These are phyloP conservation scores for Lasioglossum calceatum DNA, from an alignment of 2,888 invertebrate genomes.

Conservation along the genomic window DNA sequence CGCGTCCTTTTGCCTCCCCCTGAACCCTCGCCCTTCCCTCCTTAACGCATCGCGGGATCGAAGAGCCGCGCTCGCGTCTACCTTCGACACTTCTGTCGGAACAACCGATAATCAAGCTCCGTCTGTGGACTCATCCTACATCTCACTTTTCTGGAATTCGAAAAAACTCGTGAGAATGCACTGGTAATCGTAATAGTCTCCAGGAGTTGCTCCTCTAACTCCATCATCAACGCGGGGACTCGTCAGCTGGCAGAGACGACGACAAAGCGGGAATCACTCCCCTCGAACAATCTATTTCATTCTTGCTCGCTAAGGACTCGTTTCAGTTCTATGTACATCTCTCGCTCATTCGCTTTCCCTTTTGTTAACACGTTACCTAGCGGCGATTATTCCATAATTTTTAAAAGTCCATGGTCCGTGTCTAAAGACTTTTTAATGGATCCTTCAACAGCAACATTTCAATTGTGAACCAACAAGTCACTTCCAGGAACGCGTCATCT, in stretches of 20 bases:
- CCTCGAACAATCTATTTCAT: background rate
- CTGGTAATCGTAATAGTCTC: background rate
- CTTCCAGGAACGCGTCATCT: too few species aligned
- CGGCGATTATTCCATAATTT: background rate
- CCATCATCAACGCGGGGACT: background rate
- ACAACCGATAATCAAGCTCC: conserved; percentile 17
- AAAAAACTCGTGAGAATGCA: background rate
- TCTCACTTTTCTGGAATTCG: conserved; percentile 7
- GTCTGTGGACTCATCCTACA: conserved; percentile 4
- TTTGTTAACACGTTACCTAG: background rate
- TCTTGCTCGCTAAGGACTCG: background rate
- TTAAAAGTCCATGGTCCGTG: background rate
- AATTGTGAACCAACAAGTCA: too few species aligned
- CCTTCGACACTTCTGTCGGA: conserved; percentile 25
- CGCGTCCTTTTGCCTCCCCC: conserved; percentile 60
- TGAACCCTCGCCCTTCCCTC: conserved; percentile 28
- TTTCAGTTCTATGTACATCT: background rate
- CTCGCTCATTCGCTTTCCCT: background rate
- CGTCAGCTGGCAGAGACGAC: background rate
- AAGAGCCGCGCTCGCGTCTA: background rate
- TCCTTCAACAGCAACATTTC: too few species aligned
- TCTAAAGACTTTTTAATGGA: background rate
- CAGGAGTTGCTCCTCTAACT: background rate
- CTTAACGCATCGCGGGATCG: conserved; percentile 11
- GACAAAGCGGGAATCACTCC: background rate